These are phyloP conservation scores for Ifrita kowaldi DNA, from an alignment of 2,113 vertebrate species.

Conservation along the genomic window DNA sequence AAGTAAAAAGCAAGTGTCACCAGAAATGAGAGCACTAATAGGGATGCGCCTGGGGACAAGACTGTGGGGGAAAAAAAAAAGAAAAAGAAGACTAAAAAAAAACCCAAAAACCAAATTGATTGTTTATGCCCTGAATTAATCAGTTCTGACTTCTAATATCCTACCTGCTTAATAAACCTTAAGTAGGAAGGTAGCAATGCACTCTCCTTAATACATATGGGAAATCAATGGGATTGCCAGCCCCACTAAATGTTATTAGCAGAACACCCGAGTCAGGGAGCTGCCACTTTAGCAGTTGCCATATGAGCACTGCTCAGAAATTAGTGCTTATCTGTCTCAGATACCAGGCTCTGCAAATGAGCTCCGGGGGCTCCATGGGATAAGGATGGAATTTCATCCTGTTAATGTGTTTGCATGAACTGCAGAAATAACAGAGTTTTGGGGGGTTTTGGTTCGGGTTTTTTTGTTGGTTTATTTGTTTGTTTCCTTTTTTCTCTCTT, in stretches of 20 bases:
- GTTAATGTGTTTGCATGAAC: neutral
- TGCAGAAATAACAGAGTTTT: neutral
- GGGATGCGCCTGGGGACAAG: neutral
- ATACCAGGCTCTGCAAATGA: neutral
- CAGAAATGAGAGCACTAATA: neutral
- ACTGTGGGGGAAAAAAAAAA: fast-evolving
- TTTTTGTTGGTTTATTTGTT: no score
- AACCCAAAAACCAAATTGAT: neutral
- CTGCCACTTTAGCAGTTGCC: neutral
- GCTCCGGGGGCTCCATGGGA: neutral
- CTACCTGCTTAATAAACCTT: slow-evolving; percentile 39
- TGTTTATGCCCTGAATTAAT: slow-evolving; percentile 23
- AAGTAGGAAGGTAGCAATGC: neutral
- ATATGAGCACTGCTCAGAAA: neutral
- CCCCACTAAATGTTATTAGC: neutral
- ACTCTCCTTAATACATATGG: slow-evolving; percentile 17
- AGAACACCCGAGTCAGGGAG: neutral
- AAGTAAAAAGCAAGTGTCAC: neutral
- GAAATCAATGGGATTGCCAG: slow-evolving; percentile 43
- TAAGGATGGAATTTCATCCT: neutral
- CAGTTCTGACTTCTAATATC: slow-evolving; percentile 41
- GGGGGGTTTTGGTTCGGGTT: fast-evolving
- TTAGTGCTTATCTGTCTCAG: neutral
- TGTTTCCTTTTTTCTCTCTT: neutral
- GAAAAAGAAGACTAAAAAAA: neutral